phyloP scores from a whole-genome alignment of 2,113 vertebrate genomes.

The Rhadina sibilatrix region DNA sequence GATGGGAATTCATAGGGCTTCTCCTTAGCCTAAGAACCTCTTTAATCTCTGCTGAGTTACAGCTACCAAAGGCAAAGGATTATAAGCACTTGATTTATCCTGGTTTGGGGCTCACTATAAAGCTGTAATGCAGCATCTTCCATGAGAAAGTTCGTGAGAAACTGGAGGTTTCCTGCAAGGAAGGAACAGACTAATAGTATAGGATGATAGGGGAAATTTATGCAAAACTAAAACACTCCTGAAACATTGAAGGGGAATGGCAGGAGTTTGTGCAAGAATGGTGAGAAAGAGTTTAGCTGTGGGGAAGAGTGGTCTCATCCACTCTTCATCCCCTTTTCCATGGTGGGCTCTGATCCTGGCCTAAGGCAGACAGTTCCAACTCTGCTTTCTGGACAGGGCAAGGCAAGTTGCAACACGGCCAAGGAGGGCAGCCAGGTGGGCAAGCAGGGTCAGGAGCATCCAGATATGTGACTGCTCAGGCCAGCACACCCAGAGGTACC shows the following conservation, averaged over 20 bases:
- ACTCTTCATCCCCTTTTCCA: neutral
- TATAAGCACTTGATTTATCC: neutral
- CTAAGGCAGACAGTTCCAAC: rapidly evolving
- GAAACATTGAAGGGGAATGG: neutral
- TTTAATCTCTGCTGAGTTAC: neutral
- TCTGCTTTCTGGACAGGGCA: too few relatives aligned
- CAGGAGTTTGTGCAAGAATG: neutral
- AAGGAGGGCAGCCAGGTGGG: neutral
- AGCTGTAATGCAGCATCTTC: neutral
- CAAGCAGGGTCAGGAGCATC: neutral
- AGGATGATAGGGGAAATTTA: neutral
- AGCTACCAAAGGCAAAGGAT: neutral
- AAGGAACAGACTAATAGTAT: neutral
- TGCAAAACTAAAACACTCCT: neutral
- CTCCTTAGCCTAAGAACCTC: neutral
- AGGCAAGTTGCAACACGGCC: rapidly evolving
- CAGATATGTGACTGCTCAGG: neutral
- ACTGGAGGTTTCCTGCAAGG: neutral
- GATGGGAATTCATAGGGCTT: neutral
- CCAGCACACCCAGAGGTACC: neutral
- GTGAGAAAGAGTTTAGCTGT: neutral
- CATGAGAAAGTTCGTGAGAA: neutral
- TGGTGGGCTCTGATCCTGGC: neutral
- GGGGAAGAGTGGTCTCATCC: neutral
- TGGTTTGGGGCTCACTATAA: neutral